Base-by-base conservation (phyloP, 1,140 invertebrate species). In the Pseudomyrmex flavicornis region DNA sequence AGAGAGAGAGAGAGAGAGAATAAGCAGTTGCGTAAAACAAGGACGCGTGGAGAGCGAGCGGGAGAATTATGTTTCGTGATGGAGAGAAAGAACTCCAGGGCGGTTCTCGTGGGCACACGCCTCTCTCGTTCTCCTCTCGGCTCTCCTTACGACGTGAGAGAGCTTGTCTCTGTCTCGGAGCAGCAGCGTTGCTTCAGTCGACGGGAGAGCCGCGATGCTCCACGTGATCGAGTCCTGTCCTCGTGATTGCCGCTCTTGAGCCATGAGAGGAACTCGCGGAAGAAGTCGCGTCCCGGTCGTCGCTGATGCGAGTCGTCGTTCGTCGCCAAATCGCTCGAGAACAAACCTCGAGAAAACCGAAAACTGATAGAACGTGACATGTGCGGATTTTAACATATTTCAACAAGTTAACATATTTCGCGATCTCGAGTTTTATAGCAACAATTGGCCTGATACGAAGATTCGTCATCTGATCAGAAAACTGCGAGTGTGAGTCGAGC, bases 101-200 rank as follows among this genome's bases (percentile, higher is more conserved):
- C 66, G 66, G 77, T 87, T 86, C 86, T 91, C 91, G 92, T 93
- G 91, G 93, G 92, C 91, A 92, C 91, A 93, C 93, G 92, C 92
- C 92, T 93, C 89, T 88, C 87, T 90, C 90, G 88, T 85, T 92
- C 91, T 90, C 82, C 66, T 82, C 76, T 82, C 76, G 62, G 76
- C 69, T 88, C 56, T 76, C 50, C 35, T 35, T 61, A 17, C 73
- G 46, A 46, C 68, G 54, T 54, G 48, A 65, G 62, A 83, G 17
- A 17, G 17, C 68, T 79, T 84, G 75, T 85, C 82, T 85, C 82
- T 62, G 48, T 86, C 86, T 66, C 44, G 56, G 50, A 69, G 63
- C 82, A 65, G 75, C 20, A 82, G 54, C 76, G 61, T 82, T 76
- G 76, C 63, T 59, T 82, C 76, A 88, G 86, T 88, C 82, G 85